These are phyloP conservation scores for Drosophila tripunctata DNA, from an alignment of 2,888 invertebrate genomes.

Conservation along the genomic window DNA sequence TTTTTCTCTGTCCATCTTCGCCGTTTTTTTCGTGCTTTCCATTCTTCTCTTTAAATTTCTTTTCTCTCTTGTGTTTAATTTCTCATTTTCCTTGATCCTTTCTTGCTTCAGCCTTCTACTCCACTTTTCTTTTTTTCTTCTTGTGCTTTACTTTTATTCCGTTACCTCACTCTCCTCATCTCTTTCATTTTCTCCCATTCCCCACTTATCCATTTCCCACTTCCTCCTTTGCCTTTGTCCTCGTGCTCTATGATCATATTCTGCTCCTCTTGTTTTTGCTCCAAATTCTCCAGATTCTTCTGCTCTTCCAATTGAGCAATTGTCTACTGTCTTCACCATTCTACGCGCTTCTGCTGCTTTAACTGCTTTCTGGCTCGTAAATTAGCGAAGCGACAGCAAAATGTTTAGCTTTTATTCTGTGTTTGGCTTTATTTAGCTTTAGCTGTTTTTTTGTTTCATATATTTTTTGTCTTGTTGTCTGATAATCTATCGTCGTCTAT, in stretches of 20 bases:
- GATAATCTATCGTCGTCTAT: conserved; percentile 77
- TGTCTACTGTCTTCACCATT: not conserved
- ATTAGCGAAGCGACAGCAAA: conserved; percentile 51
- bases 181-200: too few relatives aligned
- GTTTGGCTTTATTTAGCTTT: conserved; percentile 24
- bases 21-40: not conserved
- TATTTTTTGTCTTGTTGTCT: conserved; percentile 27
- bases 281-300: not conserved
- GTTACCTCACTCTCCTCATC: too few relatives aligned
- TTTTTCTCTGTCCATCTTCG: not conserved
- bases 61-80: too few relatives aligned
- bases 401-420: conserved; percentile 39
- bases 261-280: too few relatives aligned
- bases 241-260: too few relatives aligned
- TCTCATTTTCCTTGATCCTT: too few relatives aligned
- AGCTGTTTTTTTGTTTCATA: conserved; percentile 35
- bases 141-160: too few relatives aligned
- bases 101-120: not conserved
- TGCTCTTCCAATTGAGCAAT: too few relatives aligned
- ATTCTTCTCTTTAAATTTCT: not conserved
- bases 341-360: not conserved
- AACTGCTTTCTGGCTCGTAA: conserved; percentile 32
- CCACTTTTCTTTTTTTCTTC: not conserved
- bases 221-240: too few relatives aligned
- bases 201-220: too few relatives aligned